Conservation (phyloP, 2,113 vertebrate species). For the Mobula birostris region DNA sequence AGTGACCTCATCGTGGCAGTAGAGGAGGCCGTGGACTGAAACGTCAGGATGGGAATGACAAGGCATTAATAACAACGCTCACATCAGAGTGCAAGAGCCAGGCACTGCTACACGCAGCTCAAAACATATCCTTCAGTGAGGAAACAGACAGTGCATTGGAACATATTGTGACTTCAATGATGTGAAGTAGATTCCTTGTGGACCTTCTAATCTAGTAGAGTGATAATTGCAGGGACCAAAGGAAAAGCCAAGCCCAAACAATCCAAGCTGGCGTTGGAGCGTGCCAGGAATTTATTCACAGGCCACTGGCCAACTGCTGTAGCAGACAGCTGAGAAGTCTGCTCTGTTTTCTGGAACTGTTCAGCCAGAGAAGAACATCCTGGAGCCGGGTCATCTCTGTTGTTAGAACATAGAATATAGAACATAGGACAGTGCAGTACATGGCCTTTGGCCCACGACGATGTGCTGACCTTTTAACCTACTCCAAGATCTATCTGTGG, state of each 20-base stretch:
- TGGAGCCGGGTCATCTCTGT: not conserved
- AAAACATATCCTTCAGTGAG: not conserved
- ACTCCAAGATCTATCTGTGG: no score
- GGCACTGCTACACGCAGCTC: not conserved
- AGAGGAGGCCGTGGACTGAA: no score
- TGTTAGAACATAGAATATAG: no score
- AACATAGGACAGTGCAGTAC: no score
- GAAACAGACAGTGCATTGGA: not conserved
- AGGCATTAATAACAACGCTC: not conserved
- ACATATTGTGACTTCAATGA: slow-evolving; percentile 12
- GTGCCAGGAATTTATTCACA: slow-evolving; percentile 24
- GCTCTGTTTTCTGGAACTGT: not conserved
- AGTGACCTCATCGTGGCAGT: no score
- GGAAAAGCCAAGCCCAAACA: not conserved
- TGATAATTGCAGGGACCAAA: slow-evolving; percentile 26
- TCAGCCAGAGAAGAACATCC: not conserved
- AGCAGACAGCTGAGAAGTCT: not conserved
- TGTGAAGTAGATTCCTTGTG: slow-evolving; percentile 25
- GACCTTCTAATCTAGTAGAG: not conserved
- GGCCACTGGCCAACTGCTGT: not conserved
- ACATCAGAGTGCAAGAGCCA: not conserved
- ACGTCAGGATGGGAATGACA: no score
- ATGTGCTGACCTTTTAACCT: no score
- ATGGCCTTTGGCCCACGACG: no score
- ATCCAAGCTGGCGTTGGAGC: not conserved